phyloP scores from a whole-genome alignment of 2,113 vertebrate genomes.

The Takifugu bimaculatus region DNA sequence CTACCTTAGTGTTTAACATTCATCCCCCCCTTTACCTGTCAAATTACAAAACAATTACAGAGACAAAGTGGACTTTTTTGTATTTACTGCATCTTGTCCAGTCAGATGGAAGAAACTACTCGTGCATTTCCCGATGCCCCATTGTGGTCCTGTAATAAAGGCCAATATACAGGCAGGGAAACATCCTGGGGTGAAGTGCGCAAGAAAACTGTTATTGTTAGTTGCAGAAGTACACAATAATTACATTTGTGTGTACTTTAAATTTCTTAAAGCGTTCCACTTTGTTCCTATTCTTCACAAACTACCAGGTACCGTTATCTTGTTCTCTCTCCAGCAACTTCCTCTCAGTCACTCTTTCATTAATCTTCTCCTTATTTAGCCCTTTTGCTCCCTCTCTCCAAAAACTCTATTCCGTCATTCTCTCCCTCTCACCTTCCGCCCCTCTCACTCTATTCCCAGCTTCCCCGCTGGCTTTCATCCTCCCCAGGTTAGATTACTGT shows the following conservation, averaged over 20 bases:
- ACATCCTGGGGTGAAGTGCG: no score
- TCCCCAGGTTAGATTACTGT: conserved; percentile 75
- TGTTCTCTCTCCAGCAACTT: conserved; percentile 8
- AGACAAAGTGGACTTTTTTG: neutral
- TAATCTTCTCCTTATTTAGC: conserved; percentile 11
- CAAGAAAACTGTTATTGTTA: neutral
- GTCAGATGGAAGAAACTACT: no score
- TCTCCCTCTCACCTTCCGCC: conserved; percentile 45
- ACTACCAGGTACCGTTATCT: conserved; percentile 21
- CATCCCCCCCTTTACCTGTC: conserved; percentile 1
- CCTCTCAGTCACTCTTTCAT: conserved; percentile 16
- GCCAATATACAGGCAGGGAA: no score
- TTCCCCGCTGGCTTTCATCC: conserved; percentile 70
- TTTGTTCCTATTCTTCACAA: conserved; percentile 20
- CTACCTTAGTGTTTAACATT: conserved; percentile 17
- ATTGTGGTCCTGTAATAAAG: neutral
- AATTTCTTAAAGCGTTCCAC: neutral
- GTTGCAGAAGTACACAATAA: neutral
- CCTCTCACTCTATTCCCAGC: conserved; percentile 49
- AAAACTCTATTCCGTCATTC: conserved; percentile 48
- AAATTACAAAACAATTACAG: neutral
- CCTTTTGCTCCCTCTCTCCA: conserved; percentile 33
- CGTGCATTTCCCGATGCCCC: no score
- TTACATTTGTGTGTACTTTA: neutral
- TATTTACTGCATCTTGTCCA: neutral